These are phyloP conservation scores for Dasyurus viverrinus DNA, from an alignment of 2,113 vertebrate species.

Conservation along the genomic window DNA sequence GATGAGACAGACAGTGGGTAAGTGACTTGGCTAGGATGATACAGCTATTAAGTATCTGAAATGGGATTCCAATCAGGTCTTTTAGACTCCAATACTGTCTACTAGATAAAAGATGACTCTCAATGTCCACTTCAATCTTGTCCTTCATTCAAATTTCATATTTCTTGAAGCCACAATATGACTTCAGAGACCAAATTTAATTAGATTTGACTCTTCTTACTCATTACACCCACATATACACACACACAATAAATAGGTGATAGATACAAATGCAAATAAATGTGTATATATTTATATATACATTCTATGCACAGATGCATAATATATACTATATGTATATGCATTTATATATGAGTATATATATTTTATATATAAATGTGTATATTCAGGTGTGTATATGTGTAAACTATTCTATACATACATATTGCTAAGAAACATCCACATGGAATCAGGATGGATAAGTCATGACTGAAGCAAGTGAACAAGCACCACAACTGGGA, in stretches of 20 bases:
- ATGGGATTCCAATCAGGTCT: not conserved
- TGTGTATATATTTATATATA: not conserved
- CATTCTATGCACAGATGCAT: too few relatives aligned
- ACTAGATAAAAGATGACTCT: not conserved
- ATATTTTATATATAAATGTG: too few relatives aligned
- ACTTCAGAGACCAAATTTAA: not conserved
- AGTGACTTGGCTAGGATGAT: not conserved
- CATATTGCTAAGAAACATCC: not conserved
- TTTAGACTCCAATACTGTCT: not conserved
- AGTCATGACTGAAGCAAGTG: not conserved
- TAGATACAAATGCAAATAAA: not conserved
- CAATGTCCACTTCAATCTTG: not conserved
- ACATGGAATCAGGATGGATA: not conserved
- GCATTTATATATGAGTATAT: too few relatives aligned
- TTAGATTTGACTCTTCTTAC: not conserved
- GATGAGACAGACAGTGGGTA: not conserved
- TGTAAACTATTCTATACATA: too few relatives aligned
- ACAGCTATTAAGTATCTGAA: not conserved
- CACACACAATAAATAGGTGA: not conserved
- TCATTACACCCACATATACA: not conserved
- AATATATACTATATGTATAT: not conserved
- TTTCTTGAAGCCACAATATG: not conserved
- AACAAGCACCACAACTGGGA: not conserved
- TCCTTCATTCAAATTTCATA: not conserved
- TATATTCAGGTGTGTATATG: too few relatives aligned